Base-by-base conservation (phyloP, 2,888 invertebrate species). In the Loripinus fragilis region DNA sequence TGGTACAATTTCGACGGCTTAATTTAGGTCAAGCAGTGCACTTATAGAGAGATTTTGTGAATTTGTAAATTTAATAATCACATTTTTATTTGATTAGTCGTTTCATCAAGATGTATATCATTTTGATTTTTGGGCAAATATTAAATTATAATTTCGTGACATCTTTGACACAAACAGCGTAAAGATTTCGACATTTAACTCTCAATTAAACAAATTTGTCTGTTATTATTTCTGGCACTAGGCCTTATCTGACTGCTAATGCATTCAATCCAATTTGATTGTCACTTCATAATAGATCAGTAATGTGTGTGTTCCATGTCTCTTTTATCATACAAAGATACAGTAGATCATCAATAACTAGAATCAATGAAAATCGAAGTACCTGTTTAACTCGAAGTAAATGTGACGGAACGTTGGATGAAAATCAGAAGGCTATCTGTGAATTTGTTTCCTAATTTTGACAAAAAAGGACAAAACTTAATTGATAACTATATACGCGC, bases 141-240 rank as follows among this genome's bases (percentile, higher is more conserved):
- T 60, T 60, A 60, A 60, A 60, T 60, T 60, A 60, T 60, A 33
- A 60, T 33, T 60, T 60, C 33, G 60, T 60, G 60, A 60, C 52
- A 25, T 52, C 20, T 25, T 52, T 52, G 52, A 52, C 60, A 60
- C 60, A 20, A 60, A 60, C 25, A 10, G 33, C 60, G 33, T 55
- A 60, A 60, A 60, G 30, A 60, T 23, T 33, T 33, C 25, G 30
- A 30, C 60, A 60, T 60, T 60, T 60, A 60, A 60, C 60, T 60
- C 60, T 30, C 60, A 12, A 60, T 60, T 60, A n/a, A 60, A 60
- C 60, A 20, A 10, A 60, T 5, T 33, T 52, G 30, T 30, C 33
- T 20, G 23, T 23, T 28, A 33, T 60, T 33, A 60, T 60, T 20
- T 60, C 17, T 60, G 60, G 60, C 60, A 60, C 33, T 60, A 30